phyloP scores from a whole-genome alignment of 2,888 invertebrate species.

The Drosophila subquinaria region DNA sequence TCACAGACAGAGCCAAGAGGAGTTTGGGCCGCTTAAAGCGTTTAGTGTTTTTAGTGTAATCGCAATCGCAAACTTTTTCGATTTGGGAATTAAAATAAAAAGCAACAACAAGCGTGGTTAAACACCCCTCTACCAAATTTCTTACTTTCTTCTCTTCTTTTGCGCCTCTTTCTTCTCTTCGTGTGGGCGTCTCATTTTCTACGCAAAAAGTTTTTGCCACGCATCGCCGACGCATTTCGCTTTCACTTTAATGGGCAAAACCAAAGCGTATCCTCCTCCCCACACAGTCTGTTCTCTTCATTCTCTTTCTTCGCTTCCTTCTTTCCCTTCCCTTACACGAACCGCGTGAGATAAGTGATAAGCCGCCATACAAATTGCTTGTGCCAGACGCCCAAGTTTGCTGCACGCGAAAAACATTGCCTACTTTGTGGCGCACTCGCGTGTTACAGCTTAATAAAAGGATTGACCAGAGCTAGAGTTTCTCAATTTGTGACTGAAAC shows the following conservation, averaged over 20 bases:
- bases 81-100: conserved; percentile 80
- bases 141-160: background rate
- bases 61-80: conserved; percentile 76
- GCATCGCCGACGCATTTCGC: conserved; percentile 63
- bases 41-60: conserved; percentile 77
- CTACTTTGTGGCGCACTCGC: conserved; percentile 38
- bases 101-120: conserved; percentile 23
- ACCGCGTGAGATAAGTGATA: conserved; percentile 71
- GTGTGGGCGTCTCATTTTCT: conserved; percentile 2
- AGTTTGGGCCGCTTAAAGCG: conserved; percentile 54
- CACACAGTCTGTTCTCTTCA: background rate
- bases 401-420: conserved; percentile 38
- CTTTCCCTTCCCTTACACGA: background rate
- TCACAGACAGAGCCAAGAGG: conserved; percentile 7
- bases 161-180: background rate
- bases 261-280: conserved; percentile 52
- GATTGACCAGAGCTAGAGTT: conserved; percentile 33
- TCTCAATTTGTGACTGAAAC: background rate
- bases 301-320: background rate
- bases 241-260: conserved; percentile 64
- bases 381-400: conserved; percentile 33
- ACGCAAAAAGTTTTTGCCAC: conserved; percentile 51
- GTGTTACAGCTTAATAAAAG: conserved; percentile 43
- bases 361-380: conserved; percentile 69
- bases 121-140: background rate